Evolutionary conservation across 2,888 invertebrate species (phyloP), one percentile per base, ranked within the genome.

Genomic region (Tenthredo scrophulariae): DNA sequence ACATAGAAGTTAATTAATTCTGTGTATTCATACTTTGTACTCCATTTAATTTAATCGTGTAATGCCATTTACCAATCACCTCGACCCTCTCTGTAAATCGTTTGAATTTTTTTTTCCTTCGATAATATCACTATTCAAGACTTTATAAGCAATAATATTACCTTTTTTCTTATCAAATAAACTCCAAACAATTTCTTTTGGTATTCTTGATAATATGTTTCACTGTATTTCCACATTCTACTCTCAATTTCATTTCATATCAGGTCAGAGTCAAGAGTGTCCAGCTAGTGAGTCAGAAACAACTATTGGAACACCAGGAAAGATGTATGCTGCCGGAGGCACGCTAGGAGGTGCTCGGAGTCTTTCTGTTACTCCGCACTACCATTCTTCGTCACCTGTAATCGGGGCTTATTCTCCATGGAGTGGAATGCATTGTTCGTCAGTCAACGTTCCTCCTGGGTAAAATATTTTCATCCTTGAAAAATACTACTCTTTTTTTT

Each of bases 301-400:
- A 83, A 88, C 88, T 22, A 86, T 87, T 84, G 89, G 85, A 85
- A 89, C 91, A 54, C 90, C 92, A 84, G 90, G 88, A 88, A 92
- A 92, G 91, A 93, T 93, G 93, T 93, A 92, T 87, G 90, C 88
- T 88, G 89, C 93, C 79, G 89, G 90, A 87, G 87, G 91, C 84
- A 89, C 91, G 15, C 87, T 91, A 80, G 86, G 89, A 84, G 91
- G 92, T 86, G 91, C 91, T n/a, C 91, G 93, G 88, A 90, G 92
- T 87, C 88, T 93, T 43, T 92, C 92, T 37, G 90, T 91, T 72
- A 92, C 92, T 72, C 92, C 93, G 37, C 91, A 91, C 87, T 92
- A 92, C 88, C 91, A 92, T 85, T 89, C 91, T 10, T 88, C 89
- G 58, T 92, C 92, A 15, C 91, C 93, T 29, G 91, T 92, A 15